Percentiles rank a stretch among this genome's conserved stretches.
These are phyloP conservation scores for Onthophagus sagittarius DNA, from an alignment of 2,888 invertebrate species.

Conservation along the genomic window DNA sequence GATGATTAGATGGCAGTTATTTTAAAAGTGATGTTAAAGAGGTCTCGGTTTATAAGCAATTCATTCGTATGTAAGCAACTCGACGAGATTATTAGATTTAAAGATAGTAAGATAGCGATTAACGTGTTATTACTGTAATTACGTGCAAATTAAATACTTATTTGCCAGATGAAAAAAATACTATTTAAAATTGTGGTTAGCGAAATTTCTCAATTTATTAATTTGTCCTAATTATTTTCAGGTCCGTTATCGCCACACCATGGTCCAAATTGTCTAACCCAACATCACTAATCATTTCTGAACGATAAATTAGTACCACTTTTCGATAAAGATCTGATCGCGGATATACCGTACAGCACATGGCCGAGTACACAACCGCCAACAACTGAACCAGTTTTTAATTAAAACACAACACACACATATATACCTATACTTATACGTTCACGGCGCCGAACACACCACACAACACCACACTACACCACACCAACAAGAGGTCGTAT, in stretches of 20 bases:
- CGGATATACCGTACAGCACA: not conserved
- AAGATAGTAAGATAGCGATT: too few relatives aligned
- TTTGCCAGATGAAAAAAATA: too few relatives aligned
- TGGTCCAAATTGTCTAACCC: not conserved
- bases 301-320: conserved; percentile 9
- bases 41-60: too few relatives aligned
- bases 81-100: too few relatives aligned
- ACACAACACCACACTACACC: too few relatives aligned
- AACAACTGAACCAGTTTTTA: conserved; percentile 13
- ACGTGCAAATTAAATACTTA: too few relatives aligned
- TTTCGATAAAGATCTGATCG: conserved; percentile 5
- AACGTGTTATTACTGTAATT: too few relatives aligned
- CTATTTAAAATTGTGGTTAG: too few relatives aligned
- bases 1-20: too few relatives aligned
- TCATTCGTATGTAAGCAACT: too few relatives aligned
- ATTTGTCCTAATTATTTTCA: not conserved
- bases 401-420: not conserved
- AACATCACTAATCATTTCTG: conserved; percentile 6
- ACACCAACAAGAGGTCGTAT: not conserved
- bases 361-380: not conserved
- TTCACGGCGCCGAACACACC: not conserved
- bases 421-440: not conserved
- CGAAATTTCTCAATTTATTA: not conserved
- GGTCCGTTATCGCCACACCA: not conserved
- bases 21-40: too few relatives aligned